phyloP scores from a whole-genome alignment of 2,113 vertebrate genomes.

The Cephalopholis sonnerati region DNA sequence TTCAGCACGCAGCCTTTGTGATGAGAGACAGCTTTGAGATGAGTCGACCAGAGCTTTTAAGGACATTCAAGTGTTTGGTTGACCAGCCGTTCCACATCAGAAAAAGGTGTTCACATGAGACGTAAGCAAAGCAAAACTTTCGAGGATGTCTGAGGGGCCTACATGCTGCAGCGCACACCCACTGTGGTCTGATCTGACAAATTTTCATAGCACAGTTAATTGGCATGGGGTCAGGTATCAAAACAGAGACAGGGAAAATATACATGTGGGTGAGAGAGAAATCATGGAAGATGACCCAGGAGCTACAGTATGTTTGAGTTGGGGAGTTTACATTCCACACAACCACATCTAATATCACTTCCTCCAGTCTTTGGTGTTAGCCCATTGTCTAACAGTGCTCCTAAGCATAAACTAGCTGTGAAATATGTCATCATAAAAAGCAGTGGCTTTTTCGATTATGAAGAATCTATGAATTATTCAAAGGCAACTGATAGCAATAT shows the following conservation, averaged over 20 bases:
- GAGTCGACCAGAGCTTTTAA: slow-evolving; percentile 59
- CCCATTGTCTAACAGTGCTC: slow-evolving; percentile 13
- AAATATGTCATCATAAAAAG: slow-evolving; percentile 75
- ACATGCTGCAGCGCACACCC: neutral
- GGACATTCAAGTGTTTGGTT: slow-evolving; percentile 64
- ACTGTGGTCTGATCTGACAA: neutral
- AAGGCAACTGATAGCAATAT: slow-evolving; percentile 29
- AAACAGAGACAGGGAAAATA: slow-evolving; percentile 60
- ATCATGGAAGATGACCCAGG: slow-evolving; percentile 54
- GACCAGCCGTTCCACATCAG: slow-evolving; percentile 69
- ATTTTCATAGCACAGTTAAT: slow-evolving; percentile 40
- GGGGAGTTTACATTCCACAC: slow-evolving; percentile 32
- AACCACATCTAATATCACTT: slow-evolving; percentile 17
- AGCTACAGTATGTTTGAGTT: slow-evolving; percentile 54
- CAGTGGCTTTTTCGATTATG: slow-evolving; percentile 68
- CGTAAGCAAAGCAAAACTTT: slow-evolving; percentile 5
- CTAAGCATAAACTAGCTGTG: slow-evolving; percentile 59
- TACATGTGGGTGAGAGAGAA: slow-evolving; percentile 25
- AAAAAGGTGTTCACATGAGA: slow-evolving; percentile 45
- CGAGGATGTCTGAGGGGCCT: neutral
- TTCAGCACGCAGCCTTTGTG: slow-evolving; percentile 71
- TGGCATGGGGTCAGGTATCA: slow-evolving; percentile 50
- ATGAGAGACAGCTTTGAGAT: slow-evolving; percentile 65
- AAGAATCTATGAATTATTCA: slow-evolving; percentile 74
- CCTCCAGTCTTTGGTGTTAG: slow-evolving; percentile 10